Conservation (phyloP, 30 jellyfish, hydroid and myxozoan species). For the Chrysaora quinquecirrha region DNA sequence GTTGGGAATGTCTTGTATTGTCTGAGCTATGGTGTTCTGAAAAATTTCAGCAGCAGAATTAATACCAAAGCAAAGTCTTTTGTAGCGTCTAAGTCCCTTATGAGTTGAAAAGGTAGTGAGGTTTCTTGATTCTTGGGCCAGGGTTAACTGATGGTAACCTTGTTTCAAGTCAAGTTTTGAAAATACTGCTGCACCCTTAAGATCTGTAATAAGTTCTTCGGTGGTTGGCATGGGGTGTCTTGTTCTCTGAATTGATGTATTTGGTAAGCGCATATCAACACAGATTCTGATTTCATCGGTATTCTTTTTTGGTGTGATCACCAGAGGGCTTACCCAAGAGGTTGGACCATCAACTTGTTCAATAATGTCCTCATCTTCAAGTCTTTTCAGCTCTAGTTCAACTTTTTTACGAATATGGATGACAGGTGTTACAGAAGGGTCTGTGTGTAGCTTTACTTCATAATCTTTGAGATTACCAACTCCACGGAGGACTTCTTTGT, state of each 20-base stretch:
- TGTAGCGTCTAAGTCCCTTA: too few relatives aligned
- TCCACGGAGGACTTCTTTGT: not conserved
- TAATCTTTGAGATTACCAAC: not conserved
- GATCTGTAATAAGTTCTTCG: not conserved
- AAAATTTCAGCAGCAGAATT: too few relatives aligned
- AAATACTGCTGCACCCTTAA: not conserved
- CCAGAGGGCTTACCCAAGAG: not conserved
- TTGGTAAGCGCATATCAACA: too few relatives aligned
- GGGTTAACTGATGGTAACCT: too few relatives aligned
- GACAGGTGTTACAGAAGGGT: not conserved
- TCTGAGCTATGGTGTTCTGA: not conserved
- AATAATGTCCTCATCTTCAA: not conserved
- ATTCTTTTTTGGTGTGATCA: too few relatives aligned
- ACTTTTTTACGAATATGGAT: not conserved
- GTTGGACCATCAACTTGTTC: conserved; percentile 6
- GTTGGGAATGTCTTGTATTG: not conserved
- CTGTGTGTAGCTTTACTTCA: not conserved
- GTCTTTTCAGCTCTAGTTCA: not conserved
- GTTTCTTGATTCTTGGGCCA: too few relatives aligned
- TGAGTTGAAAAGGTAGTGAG: too few relatives aligned
- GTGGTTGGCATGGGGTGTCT: conserved; percentile 1
- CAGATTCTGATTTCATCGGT: too few relatives aligned
- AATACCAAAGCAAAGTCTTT: too few relatives aligned
- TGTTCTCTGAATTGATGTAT: too few relatives aligned
- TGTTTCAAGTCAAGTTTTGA: not conserved